Conservation (phyloP, 1,140 invertebrate genomes). For the Drosophila malerkotliana region DNA sequence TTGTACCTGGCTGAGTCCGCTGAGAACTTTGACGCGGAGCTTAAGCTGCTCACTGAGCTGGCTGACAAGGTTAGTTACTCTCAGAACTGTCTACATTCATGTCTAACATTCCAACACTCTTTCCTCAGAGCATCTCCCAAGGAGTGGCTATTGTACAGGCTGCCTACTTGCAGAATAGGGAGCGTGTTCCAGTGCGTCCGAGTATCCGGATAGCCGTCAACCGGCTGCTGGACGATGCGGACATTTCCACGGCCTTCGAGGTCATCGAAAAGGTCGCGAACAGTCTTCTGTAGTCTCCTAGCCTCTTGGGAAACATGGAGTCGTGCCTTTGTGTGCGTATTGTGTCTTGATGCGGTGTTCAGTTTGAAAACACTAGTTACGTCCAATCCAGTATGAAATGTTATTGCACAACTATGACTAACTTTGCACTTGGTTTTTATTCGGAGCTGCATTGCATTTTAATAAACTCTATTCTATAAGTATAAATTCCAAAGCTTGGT, state of each 20-base stretch:
- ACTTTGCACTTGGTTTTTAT: constrained; percentile 6
- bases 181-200: constrained; percentile 86
- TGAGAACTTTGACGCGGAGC: constrained; percentile 83
- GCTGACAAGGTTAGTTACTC: constrained; percentile 70
- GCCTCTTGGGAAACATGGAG: not conserved
- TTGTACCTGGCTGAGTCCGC: constrained; percentile 86
- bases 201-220: constrained; percentile 88
- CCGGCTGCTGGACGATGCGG: constrained; percentile 85
- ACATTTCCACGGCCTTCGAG: constrained; percentile 83
- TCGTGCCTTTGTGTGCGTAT: not conserved
- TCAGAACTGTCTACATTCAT: not conserved
- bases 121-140: constrained; percentile 85
- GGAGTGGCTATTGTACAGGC: constrained; percentile 88
- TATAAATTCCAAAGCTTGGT: constrained; percentile 1
- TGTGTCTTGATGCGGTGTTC: not conserved
- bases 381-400: constrained; percentile 6
- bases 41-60: constrained; percentile 87
- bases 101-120: not conserved
- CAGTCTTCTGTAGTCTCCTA: constrained; percentile 36
- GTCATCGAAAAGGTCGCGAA: constrained; percentile 62
- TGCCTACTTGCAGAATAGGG: constrained; percentile 87
- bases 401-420: constrained; percentile 6
- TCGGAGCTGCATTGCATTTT: constrained; percentile 1
- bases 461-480: not conserved
- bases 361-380: not conserved